Base-by-base conservation (phyloP, 2,888 invertebrate genomes). In the Calameuta filiformis region DNA sequence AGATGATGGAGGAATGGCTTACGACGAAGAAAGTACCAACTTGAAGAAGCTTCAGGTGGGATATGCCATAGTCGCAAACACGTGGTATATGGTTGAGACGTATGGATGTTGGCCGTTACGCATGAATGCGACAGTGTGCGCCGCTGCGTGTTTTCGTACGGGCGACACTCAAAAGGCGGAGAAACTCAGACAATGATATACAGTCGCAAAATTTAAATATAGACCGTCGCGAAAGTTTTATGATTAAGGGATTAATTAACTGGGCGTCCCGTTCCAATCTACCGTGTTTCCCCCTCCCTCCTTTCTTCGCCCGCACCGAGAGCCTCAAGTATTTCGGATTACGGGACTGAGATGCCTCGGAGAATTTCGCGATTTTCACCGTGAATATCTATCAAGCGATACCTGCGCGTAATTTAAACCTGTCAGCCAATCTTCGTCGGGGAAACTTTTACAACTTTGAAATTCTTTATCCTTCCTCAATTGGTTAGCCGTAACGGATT, bases 161-260 rank as follows among this genome's bases (percentile, higher is more conserved):
- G 79, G 31, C 37, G 75, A 79, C 77, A 81, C 76, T 81, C 74
- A 75, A 81, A 81, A 80, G 83, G 81, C 83, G 84, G 71, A 34
- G 71, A 71, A 71, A 71, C 71, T 31, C 33, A 71, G 71, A 71
- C 71, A 71, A 71, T 71, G 71, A 71, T 71, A 71, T 79, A 77
- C 82, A 81, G 81, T 84, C 81, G 79, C 79, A 76, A 81, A 86
- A 87, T 87, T 85, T 85, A 86, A 87, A 87, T 87, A 86, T 83
- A 82, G 84, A 85, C 31, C 81, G 84, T 78, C 81, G 83, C 79
- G 79, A 82, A 89, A 89, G 86, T 89, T 89, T 89, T 87, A 86
- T 85, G 88, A 89, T 88, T 86, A 88, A 87, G 85, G 85, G 86
- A 89, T 89, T 89, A 89, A 89, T 89, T 89, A 88, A 82, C 83